phyloP scores from a whole-genome alignment of 2,888 invertebrate species.

The Hymenopus coronatus region DNA sequence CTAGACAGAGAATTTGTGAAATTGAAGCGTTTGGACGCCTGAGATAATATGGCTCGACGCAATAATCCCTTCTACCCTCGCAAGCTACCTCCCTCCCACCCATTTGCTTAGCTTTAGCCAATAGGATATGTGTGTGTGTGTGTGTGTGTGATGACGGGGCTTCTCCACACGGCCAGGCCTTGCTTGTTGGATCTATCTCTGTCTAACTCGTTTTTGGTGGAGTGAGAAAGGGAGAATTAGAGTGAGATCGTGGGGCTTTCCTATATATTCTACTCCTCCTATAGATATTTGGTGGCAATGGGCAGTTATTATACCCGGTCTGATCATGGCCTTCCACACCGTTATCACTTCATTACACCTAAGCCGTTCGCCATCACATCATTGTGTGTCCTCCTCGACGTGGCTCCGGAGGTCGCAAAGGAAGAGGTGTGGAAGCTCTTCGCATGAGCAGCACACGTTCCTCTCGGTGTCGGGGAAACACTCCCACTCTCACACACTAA shows the following conservation, averaged over 20 bases:
- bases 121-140: slow-evolving; percentile 23
- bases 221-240: not conserved
- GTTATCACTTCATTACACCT: slow-evolving; percentile 21
- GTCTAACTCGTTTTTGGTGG: not conserved
- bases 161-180: not conserved
- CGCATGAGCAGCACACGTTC: not conserved
- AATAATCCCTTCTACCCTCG: slow-evolving; percentile 30
- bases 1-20: slow-evolving; percentile 22
- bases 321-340: not conserved
- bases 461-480: no score
- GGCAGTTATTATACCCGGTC: slow-evolving; percentile 9
- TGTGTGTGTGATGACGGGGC: slow-evolving; percentile 10
- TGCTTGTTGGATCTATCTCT: not conserved
- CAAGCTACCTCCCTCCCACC: not conserved
- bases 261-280: not conserved
- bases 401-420: not conserved
- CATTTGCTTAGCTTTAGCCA: slow-evolving; percentile 34
- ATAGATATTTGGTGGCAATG: slow-evolving; percentile 20
- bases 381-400: not conserved
- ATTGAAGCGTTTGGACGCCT: slow-evolving; percentile 31
- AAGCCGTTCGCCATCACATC: slow-evolving; percentile 13
- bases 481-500: no score
- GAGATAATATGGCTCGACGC: slow-evolving; percentile 31
- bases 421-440: not conserved
- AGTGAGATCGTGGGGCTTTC: not conserved